These are phyloP conservation scores for Nannospalax galili DNA, from an alignment of 2,113 vertebrate genomes.

Conservation along the genomic window DNA sequence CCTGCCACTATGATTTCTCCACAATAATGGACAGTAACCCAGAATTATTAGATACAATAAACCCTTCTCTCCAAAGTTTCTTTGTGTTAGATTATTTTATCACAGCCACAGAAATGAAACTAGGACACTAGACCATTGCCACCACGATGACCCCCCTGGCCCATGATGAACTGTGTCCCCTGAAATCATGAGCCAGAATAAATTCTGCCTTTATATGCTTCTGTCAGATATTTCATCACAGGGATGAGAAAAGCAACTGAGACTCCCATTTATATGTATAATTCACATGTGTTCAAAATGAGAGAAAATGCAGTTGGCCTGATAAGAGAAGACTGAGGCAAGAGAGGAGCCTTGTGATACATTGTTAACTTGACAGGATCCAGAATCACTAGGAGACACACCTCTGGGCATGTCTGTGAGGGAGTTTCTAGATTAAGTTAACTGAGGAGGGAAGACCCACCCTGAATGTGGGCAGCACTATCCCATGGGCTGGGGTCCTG, in stretches of 20 bases:
- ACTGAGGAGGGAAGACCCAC: no score
- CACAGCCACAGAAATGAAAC: not conserved
- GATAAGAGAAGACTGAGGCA: not conserved
- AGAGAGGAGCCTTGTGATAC: not conserved
- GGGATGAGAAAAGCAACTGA: not conserved
- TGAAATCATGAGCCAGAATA: not conserved
- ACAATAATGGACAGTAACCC: no score
- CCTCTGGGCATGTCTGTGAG: not conserved
- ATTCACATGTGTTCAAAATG: not conserved
- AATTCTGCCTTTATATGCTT: not conserved
- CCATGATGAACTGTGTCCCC: not conserved
- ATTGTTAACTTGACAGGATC: no score
- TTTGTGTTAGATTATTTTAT: not conserved
- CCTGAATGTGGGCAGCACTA: no score
- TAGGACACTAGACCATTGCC: not conserved
- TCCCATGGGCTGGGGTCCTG: not conserved
- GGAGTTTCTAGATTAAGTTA: not conserved
- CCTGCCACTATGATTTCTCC: not conserved
- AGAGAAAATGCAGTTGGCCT: not conserved
- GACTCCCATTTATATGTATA: not conserved
- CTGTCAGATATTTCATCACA: not conserved
- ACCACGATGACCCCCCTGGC: not conserved
- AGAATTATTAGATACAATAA: not conserved
- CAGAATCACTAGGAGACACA: not conserved
- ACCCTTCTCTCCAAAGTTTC: not conserved